Conservation (phyloP, 2,113 vertebrate species). For the Meleagris gallopavo region DNA sequence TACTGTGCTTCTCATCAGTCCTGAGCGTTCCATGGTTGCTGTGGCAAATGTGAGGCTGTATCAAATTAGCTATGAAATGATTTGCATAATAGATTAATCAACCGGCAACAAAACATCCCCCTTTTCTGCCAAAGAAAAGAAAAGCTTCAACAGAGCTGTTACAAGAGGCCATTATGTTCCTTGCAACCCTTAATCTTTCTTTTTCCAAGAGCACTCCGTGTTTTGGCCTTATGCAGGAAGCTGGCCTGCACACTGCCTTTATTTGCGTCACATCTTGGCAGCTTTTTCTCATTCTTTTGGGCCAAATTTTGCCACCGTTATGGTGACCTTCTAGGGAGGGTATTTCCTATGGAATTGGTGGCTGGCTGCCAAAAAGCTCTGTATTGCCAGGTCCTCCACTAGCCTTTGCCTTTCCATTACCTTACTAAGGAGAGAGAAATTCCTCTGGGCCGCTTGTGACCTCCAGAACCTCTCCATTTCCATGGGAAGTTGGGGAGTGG, state of each 20-base stretch:
- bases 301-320: constrained; percentile 62
- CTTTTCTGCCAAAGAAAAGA: constrained; percentile 49
- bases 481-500: not conserved
- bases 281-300: constrained; percentile 9
- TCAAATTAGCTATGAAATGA: constrained; percentile 58
- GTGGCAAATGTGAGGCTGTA: constrained; percentile 41
- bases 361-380: not conserved
- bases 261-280: constrained; percentile 63
- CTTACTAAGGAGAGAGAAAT: not conserved
- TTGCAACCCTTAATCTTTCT: constrained; percentile 55
- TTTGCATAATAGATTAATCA: constrained; percentile 73
- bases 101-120: constrained; percentile 32
- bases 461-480: not conserved
- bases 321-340: constrained; percentile 69
- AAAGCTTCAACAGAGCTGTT: constrained; percentile 44
- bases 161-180: constrained; percentile 61
- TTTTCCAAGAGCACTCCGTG: not conserved
- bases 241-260: not conserved
- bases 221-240: constrained; percentile 44
- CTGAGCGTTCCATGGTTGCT: not conserved
- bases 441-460: not conserved
- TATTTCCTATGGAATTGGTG: constrained; percentile 67
- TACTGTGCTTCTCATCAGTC: not conserved
- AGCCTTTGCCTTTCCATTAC: not conserved
- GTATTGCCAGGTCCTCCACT: constrained; percentile 11